phyloP scores from a whole-genome alignment of 2,113 vertebrate species.

The Arizona elegans region DNA sequence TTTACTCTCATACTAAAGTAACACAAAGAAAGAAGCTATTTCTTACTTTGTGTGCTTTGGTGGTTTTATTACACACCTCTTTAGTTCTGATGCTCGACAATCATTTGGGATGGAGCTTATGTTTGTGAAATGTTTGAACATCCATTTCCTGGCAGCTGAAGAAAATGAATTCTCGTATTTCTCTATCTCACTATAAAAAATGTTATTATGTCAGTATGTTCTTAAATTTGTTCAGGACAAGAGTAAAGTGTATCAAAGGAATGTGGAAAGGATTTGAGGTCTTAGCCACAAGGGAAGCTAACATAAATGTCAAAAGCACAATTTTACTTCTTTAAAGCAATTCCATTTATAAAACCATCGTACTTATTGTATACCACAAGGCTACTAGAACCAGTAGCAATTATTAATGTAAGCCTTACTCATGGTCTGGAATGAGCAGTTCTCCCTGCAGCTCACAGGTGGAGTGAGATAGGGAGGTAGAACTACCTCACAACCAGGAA shows the following conservation, averaged over 20 bases:
- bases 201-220: background rate
- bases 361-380: background rate
- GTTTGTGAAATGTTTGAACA: background rate
- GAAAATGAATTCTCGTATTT: background rate
- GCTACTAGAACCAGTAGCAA: background rate
- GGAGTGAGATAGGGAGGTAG: background rate
- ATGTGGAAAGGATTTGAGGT: background rate
- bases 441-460: background rate
- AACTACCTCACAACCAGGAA: slow-evolving; percentile 14
- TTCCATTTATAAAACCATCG: background rate
- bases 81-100: slow-evolving; percentile 6
- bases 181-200: background rate
- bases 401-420: background rate
- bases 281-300: background rate
- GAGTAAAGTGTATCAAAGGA: background rate
- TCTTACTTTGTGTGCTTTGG: background rate
- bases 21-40: background rate
- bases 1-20: background rate
- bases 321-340: slow-evolving; percentile 8
- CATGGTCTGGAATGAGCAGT: slow-evolving; percentile 1
- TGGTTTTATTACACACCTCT: background rate
- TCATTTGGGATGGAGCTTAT: background rate
- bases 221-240: background rate
- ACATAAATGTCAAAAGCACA: slow-evolving; percentile 18
- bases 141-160: background rate